Percentiles rank a stretch among this genome's conserved stretches.
phyloP scores from a whole-genome alignment of 2,113 vertebrate species.

The Lutjanus erythropterus region DNA sequence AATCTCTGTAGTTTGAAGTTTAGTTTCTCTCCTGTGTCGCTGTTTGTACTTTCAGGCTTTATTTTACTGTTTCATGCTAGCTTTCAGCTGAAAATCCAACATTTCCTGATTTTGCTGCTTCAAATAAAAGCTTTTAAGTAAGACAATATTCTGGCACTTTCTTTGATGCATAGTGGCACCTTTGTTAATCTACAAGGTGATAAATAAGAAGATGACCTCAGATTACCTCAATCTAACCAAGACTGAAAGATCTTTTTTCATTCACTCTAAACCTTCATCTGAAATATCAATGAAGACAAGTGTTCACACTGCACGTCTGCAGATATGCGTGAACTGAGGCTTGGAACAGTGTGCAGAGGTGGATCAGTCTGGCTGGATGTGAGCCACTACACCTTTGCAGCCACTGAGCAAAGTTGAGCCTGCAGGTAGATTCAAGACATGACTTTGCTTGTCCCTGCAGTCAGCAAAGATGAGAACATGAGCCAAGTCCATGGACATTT shows the following conservation, averaged over 20 bases:
- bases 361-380: conserved; percentile 1
- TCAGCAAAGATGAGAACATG: conserved; percentile 17
- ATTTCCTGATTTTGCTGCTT: too few species aligned
- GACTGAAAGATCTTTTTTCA: background rate
- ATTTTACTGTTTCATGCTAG: too few species aligned
- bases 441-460: conserved; percentile 56
- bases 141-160: too few species aligned
- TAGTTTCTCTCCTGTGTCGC: too few species aligned
- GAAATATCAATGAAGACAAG: background rate
- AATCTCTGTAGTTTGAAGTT: too few species aligned
- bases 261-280: background rate
- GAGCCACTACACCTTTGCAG: background rate
- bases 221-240: background rate
- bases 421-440: conserved; percentile 40
- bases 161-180: too few species aligned
- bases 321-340: background rate
- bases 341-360: background rate
- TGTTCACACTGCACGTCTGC: background rate
- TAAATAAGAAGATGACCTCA: background rate
- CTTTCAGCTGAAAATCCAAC: too few species aligned
- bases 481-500: conserved; percentile 2
- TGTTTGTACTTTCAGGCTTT: too few species aligned
- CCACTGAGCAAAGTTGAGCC: conserved; percentile 6
- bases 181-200: background rate
- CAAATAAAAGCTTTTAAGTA: too few species aligned